Percentiles rank a stretch among this genome's conserved stretches.
Conservation (phyloP, 2,113 vertebrate genomes). For the Misgurnus mizolepis region DNA sequence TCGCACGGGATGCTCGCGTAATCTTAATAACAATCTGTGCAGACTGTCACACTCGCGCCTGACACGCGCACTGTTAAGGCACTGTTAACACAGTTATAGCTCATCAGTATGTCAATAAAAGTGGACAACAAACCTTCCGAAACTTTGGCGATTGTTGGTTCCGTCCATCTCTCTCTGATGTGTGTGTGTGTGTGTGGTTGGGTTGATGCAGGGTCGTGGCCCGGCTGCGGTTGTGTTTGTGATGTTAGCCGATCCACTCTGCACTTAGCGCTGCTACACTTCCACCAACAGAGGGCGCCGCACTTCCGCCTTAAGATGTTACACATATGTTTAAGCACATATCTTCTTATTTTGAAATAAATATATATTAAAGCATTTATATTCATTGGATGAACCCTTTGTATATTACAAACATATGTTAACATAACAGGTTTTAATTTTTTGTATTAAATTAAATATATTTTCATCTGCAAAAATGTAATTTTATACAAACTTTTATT, state of each 20-base stretch:
- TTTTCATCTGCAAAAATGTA: too few species aligned
- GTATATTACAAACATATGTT: too few species aligned
- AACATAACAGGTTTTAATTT: too few species aligned
- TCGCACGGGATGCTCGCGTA: background rate
- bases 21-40: background rate
- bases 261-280: background rate
- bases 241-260: conserved; percentile 20
- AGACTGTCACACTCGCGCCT: background rate
- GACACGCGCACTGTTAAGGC: background rate
- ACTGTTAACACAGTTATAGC: background rate
- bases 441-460: too few species aligned
- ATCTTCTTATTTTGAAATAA: background rate
- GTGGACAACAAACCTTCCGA: background rate
- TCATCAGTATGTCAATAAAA: background rate
- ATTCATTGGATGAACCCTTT: too few species aligned
- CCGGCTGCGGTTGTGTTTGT: background rate
- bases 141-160: background rate
- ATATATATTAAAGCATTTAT: too few species aligned
- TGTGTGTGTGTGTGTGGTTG: background rate
- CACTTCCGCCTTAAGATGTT: background rate
- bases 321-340: too few species aligned
- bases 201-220: background rate
- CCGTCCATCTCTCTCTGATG: conserved; percentile 6
- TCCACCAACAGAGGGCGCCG: background rate
- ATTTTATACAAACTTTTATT: too few species aligned